These are phyloP conservation scores for Cephus spinipes DNA, from an alignment of 2,888 invertebrate genomes.

Conservation along the genomic window DNA sequence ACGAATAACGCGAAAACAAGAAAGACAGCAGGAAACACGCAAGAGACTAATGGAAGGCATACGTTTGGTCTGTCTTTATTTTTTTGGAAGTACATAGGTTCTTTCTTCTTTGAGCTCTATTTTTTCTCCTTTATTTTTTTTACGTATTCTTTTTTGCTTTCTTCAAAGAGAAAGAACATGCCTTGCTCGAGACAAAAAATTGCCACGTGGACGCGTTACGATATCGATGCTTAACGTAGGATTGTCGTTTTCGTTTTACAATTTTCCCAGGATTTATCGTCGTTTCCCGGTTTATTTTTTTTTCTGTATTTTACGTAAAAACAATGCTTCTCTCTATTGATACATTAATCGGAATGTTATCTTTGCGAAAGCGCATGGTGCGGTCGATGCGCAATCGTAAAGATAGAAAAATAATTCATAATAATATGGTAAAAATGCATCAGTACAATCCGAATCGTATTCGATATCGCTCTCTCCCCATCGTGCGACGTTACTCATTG, in stretches of 20 bases:
- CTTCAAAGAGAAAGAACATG: slow-evolving; percentile 8
- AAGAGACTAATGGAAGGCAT: background rate
- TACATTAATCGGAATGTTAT: background rate
- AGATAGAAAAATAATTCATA: background rate
- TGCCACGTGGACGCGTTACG: background rate
- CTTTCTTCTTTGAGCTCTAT: background rate
- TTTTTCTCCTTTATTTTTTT: background rate
- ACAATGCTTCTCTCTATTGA: background rate
- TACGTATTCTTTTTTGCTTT: slow-evolving; percentile 1
- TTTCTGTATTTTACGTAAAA: too few species aligned
- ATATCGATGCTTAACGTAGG: background rate
- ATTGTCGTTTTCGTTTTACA: background rate
- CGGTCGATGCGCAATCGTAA: slow-evolving; percentile 14
- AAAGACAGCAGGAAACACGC: background rate
- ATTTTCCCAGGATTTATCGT: background rate
- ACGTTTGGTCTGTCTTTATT: background rate
- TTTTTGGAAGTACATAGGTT: background rate
- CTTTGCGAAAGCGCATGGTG: slow-evolving; percentile 16
- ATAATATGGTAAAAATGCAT: background rate
- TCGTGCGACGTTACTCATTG: background rate
- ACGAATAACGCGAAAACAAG: background rate
- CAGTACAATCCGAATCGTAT: background rate
- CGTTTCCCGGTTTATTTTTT: too few species aligned
- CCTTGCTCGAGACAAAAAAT: background rate
- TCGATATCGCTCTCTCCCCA: background rate